These are phyloP conservation scores for Meganola albula DNA, from an alignment of 2,888 invertebrate species.

Conservation along the genomic window DNA sequence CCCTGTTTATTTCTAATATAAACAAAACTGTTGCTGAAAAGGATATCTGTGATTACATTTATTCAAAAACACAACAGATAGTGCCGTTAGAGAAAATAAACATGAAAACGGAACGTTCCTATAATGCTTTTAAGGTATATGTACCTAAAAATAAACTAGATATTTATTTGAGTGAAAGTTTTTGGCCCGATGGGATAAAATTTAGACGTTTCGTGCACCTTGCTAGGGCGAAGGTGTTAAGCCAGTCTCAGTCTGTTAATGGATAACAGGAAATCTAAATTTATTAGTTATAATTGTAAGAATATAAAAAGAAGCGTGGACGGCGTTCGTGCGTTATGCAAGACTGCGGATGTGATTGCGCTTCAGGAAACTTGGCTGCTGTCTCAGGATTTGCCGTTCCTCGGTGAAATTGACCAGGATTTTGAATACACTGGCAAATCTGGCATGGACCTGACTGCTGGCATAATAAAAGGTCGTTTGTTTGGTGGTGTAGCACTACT, in stretches of 20 bases:
- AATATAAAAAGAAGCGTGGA: neutral
- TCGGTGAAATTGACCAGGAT: conserved; percentile 13
- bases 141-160: conserved; percentile 14
- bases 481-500: conserved; percentile 14
- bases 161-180: conserved; percentile 15
- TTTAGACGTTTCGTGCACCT: conserved; percentile 16
- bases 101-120: conserved; percentile 10
- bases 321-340: conserved; percentile 2
- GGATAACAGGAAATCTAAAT: conserved; percentile 1
- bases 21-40: conserved; percentile 4
- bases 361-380: neutral
- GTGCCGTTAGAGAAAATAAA: conserved; percentile 12
- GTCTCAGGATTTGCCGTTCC: conserved; percentile 15
- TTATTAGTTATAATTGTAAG: conserved; percentile 7
- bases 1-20: conserved; percentile 11
- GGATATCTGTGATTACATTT: conserved; percentile 9
- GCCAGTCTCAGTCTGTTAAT: neutral
- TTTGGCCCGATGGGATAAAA: conserved; percentile 19
- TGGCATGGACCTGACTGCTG: conserved; percentile 16
- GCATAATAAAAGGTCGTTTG: conserved; percentile 11
- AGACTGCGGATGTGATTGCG: conserved; percentile 2
- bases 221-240: conserved; percentile 1
- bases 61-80: conserved; percentile 3
- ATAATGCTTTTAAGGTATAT: conserved; percentile 19
- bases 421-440: conserved; percentile 21